Evolutionary conservation across 2,888 invertebrate species (phyloP).

Genomic region (Andrena trimmerana): DNA sequence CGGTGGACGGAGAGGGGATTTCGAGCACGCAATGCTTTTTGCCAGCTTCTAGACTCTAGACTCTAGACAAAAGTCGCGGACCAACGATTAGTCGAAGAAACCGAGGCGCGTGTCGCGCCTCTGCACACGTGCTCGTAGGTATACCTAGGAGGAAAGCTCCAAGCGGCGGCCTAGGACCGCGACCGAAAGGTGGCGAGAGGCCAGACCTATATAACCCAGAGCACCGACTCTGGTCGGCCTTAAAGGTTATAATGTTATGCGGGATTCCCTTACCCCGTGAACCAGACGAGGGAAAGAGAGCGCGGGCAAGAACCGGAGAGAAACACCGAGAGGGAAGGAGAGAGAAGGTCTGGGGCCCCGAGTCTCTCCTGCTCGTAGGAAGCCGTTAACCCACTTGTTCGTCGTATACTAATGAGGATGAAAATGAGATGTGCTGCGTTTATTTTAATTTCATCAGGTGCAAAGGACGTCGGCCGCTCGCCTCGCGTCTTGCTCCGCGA

Average conservation of each 20-base stretch:
- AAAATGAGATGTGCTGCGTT: conserved; percentile 83
- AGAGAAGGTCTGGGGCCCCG: conserved; percentile 56
- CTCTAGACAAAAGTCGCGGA: conserved; percentile 63
- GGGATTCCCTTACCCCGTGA: conserved; percentile 78
- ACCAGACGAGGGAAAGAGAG: conserved; percentile 53
- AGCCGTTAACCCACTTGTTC: conserved; percentile 83
- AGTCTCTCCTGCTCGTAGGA: conserved; percentile 72
- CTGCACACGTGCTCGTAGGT: not conserved
- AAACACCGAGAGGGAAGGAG: conserved; percentile 36
- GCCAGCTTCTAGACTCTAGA: conserved; percentile 37
- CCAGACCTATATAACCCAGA: not conserved
- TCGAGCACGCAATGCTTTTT: conserved; percentile 74
- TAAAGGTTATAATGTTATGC: conserved; percentile 82
- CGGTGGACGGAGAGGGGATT: conserved; percentile 50
- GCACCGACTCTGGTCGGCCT: conserved; percentile 50
- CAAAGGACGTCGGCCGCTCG: conserved; percentile 68
- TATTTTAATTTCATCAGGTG: conserved; percentile 84
- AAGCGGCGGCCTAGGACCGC: conserved; percentile 3
- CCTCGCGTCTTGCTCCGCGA: conserved; percentile 3
- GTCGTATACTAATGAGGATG: conserved; percentile 84
- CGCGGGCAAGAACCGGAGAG: conserved; percentile 6
- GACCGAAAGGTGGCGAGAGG: conserved; percentile 10
- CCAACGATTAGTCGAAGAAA: conserved; percentile 35
- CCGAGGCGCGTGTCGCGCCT: conserved; percentile 36
- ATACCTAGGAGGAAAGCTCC: conserved; percentile 17